Evolutionary conservation across 2,797 vertebrate species (phyloP).

Genomic region (Paedocypris micromegethes): DNA sequence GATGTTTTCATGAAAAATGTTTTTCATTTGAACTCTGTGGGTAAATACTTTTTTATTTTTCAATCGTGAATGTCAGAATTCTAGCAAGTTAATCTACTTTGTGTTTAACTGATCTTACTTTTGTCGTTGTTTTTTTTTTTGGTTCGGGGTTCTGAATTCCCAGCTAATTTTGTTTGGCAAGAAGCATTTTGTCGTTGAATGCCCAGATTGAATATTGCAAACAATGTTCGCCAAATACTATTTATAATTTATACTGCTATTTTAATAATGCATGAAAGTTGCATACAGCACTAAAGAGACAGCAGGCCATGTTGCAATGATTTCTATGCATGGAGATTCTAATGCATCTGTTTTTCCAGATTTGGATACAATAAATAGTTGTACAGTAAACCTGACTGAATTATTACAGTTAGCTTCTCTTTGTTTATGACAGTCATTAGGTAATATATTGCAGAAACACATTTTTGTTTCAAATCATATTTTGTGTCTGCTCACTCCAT

Average conservation of each 20-base stretch:
- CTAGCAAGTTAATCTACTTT: conserved; percentile 25
- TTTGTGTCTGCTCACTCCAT: conserved; percentile 2
- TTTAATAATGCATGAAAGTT: conserved; percentile 44
- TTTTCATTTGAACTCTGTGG: conserved; percentile 29
- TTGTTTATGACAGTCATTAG: too few species aligned
- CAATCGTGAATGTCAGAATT: conserved; percentile 27
- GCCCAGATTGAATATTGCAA: conserved; percentile 19
- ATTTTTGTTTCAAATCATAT: neutral
- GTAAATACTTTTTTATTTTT: conserved; percentile 13
- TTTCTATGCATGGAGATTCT: conserved; percentile 39
- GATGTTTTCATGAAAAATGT: conserved; percentile 13
- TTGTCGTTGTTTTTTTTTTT: conserved; percentile 42
- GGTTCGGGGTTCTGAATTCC: conserved; percentile 36
- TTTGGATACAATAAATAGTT: conserved; percentile 10
- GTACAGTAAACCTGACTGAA: neutral
- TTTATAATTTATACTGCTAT: conserved; percentile 18
- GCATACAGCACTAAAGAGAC: conserved; percentile 23
- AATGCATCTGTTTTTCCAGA: conserved; percentile 30
- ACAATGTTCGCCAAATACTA: conserved; percentile 26
- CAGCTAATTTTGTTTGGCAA: conserved; percentile 29
- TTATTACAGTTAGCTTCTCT: neutral
- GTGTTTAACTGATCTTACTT: conserved; percentile 25
- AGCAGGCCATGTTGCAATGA: conserved; percentile 27
- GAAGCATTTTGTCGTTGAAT: conserved; percentile 24
- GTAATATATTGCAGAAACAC: neutral